Evolutionary conservation across 2,888 invertebrate species (phyloP).

Genomic region (Seira ritae): DNA sequence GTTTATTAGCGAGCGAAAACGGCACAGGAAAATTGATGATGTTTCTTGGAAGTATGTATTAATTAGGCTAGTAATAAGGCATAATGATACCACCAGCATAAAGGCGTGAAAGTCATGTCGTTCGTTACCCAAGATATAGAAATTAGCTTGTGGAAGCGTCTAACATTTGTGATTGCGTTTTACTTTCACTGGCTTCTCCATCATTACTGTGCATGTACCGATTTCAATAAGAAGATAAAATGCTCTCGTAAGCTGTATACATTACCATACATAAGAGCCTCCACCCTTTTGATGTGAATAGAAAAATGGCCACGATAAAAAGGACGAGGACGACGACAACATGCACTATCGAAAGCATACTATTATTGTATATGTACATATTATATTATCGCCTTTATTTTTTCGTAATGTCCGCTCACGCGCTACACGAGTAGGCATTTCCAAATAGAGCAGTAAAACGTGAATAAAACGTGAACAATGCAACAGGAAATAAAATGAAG

Average conservation of each 20-base stretch:
- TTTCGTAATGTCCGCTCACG: background rate
- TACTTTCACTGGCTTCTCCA: background rate
- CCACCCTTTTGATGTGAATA: background rate
- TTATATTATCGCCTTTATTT: background rate
- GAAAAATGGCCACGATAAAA: background rate
- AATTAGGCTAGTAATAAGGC: background rate
- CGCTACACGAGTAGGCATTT: background rate
- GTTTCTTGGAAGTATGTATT: background rate
- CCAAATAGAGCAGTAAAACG: background rate
- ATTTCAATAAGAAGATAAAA: background rate
- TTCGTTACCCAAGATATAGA: no score
- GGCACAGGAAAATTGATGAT: background rate
- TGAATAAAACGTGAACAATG: slow-evolving; percentile 4
- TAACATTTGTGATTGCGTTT: background rate
- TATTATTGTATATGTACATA: no score
- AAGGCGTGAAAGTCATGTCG: no score
- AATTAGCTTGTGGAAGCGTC: background rate
- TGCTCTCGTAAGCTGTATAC: background rate
- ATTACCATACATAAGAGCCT: background rate
- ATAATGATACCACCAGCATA: background rate
- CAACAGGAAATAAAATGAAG: background rate
- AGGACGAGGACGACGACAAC: no score
- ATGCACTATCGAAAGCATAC: background rate
- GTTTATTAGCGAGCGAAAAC: no score
- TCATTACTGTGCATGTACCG: background rate